phyloP scores from a whole-genome alignment of 2,888 invertebrate species.

The Andricus quercusramuli region DNA sequence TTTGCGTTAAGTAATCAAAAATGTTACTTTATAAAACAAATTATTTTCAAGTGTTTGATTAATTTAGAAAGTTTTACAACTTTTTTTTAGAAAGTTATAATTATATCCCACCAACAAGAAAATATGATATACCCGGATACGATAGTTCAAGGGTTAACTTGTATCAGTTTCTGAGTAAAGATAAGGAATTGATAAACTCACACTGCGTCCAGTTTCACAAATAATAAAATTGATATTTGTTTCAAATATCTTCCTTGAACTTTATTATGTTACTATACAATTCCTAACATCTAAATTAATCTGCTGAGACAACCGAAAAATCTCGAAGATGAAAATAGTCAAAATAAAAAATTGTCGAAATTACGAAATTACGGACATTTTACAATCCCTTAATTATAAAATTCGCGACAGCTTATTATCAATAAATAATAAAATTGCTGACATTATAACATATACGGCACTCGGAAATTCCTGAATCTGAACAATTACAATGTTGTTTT shows the following conservation, averaged over 20 bases:
- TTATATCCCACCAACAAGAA: background rate
- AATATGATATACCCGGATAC: slow-evolving; percentile 33
- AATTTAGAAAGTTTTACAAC: background rate
- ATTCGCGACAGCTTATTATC: too few relatives aligned
- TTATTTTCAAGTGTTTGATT: background rate
- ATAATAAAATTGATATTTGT: slow-evolving; percentile 3
- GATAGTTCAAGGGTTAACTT: slow-evolving; percentile 35
- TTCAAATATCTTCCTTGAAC: background rate
- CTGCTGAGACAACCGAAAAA: too few relatives aligned
- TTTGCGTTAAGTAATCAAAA: too few relatives aligned
- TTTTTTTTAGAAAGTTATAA: background rate
- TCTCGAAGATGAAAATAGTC: too few relatives aligned
- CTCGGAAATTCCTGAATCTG: too few relatives aligned
- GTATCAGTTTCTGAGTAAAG: background rate
- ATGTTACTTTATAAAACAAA: background rate
- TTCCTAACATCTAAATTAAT: too few relatives aligned
- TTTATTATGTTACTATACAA: background rate
- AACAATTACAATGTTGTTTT: too few relatives aligned
- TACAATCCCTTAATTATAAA: too few relatives aligned
- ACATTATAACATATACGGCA: too few relatives aligned
- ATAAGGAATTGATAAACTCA: slow-evolving; percentile 7
- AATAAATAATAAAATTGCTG: too few relatives aligned
- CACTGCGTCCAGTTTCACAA: background rate
- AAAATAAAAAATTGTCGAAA: too few relatives aligned
- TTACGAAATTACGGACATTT: background rate